Evolutionary conservation across 2,113 vertebrate species (phyloP).

Genomic region (Brienomyrus brachyistius): DNA sequence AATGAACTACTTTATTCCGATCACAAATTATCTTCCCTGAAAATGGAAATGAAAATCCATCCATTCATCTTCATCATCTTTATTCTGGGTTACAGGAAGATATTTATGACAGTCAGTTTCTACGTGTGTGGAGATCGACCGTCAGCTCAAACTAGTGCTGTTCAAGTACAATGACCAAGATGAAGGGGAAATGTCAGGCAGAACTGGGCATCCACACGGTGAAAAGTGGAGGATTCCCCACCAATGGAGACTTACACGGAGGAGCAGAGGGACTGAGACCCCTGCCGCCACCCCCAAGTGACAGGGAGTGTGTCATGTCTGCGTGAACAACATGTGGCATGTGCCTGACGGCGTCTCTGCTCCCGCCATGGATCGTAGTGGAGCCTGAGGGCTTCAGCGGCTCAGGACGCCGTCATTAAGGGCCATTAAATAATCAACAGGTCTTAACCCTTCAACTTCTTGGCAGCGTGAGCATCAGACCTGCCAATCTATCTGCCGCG

Average conservation of each 20-base stretch:
- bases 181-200: neutral
- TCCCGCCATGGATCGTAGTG: neutral
- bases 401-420: slow-evolving; percentile 43
- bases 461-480: neutral
- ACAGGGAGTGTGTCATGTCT: neutral
- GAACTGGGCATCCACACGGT: neutral
- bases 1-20: neutral
- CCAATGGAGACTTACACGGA: neutral
- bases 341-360: neutral
- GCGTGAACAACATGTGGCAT: neutral
- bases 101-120: neutral
- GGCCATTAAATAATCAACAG: slow-evolving; percentile 60
- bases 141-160: neutral
- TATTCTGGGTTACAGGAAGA: neutral
- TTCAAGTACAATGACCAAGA: neutral
- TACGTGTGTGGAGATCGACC: neutral
- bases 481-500: neutral
- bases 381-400: slow-evolving; percentile 10
- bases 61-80: neutral
- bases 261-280: neutral
- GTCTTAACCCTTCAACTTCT: slow-evolving; percentile 30
- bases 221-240: neutral
- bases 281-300: neutral
- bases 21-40: neutral
- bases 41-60: neutral